Percentiles rank a stretch among this genome's conserved stretches.
Evolutionary conservation across 2,113 vertebrate genomes (phyloP).

Genomic region (Euleptes europaea): DNA sequence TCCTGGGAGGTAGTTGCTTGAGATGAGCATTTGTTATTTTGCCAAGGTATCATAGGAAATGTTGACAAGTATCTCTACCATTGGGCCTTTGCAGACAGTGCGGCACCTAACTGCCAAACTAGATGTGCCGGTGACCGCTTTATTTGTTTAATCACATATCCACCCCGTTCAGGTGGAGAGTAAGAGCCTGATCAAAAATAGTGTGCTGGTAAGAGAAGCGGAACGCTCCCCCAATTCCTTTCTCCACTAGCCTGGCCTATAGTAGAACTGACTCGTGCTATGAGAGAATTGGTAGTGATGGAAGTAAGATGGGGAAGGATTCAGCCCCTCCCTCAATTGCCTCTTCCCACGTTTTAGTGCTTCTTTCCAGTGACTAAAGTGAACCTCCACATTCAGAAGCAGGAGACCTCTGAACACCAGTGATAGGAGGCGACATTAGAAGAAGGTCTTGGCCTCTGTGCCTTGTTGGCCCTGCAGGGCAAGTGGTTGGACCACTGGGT

Average conservation of each 20-base stretch:
- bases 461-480: too few species aligned
- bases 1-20: neutral
- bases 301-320: too few species aligned
- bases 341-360: too few species aligned
- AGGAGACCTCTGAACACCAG: too few species aligned
- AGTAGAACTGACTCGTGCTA: neutral
- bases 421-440: too few species aligned
- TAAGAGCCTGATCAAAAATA: neutral
- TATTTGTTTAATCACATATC: neutral
- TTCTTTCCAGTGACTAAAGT: too few species aligned
- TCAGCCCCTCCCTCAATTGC: too few species aligned
- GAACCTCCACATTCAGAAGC: too few species aligned
- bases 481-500: too few species aligned
- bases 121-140: neutral
- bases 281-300: neutral
- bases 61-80: neutral
- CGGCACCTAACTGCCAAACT: neutral
- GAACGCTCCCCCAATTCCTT: neutral
- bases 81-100: neutral
- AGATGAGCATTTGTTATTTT: neutral
- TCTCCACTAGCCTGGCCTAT: neutral
- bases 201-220: neutral
- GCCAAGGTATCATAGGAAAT: neutral
- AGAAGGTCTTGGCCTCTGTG: too few species aligned
- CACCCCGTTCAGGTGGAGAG: neutral